Evolutionary conservation across 1,140 invertebrate genomes (phyloP), one percentile per base, ranked within the genome.

Genomic region (Heliconius melpomene): DNA sequence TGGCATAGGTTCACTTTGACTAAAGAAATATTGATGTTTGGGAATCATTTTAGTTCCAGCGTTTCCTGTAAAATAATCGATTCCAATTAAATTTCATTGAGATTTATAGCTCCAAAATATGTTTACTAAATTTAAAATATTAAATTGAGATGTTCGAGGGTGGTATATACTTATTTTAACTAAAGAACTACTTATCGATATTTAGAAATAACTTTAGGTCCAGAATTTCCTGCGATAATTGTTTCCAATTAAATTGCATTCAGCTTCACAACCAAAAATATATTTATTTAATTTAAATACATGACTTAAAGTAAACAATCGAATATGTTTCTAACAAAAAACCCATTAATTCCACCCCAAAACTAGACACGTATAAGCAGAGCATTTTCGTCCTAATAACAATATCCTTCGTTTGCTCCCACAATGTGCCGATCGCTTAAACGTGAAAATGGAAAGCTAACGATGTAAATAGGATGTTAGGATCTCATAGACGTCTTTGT

Each of bases 371-470:
- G 13, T 66, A 29, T 66, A 29, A 66, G 60, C 60, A 29, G 11
- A 66, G 60, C 60, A 29, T 16, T 66, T 13, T 66, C 54, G n/a
- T 60, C 26, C 23, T 66, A 66, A 66, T 29, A 66, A 66, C 40
- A 60, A 76, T 38, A 60, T 23, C 66, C 54, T 77, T 77, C 74
- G 70, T 76, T 76, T 76, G 57, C 57, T 77, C 50, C 75, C 66
- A 72, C 66, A 77, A 66, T 76, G 36, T 50, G 75, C 66, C 76
- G 71, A 82, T 85, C 78, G 82, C 79, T 83, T 83, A 80, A 82
- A 85, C 82, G 82, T 83, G 82, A 79, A 83, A 85, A 85, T 80
- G 80, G 80, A 78, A 82, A 80, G 74, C 82, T 82, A 82, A 85
- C 81, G 80, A 82, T 82, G 80, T 80, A 82, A 77, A 83, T 82